Base-by-base conservation (phyloP, 2,888 invertebrate genomes). In the Lithophane leautieri region DNA sequence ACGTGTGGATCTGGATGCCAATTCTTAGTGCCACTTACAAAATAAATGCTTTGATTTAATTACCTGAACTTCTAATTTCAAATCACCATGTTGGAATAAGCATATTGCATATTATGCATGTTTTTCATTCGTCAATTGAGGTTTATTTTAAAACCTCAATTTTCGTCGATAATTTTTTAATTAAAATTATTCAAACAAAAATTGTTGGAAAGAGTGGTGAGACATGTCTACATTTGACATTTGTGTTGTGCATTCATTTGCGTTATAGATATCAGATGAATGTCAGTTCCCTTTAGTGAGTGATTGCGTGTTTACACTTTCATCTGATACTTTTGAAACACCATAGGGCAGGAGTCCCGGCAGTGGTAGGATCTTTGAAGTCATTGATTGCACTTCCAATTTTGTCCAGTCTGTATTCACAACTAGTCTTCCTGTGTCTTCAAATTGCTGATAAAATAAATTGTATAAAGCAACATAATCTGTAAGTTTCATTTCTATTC, bases 361-460 rank as follows among this genome's bases (percentile, higher is more conserved):
- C 62, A 63, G 47, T 63, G 9, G 2, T 44, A 54, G 34, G 66
- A 52, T 12, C 56, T 61, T 65, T 22, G 52, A 66, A 69, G 25
- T 52, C 19, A 71, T 58, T 44, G 63, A 77, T 44, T 70, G 79
- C 79, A 71, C 71, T 75, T 61, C 70, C 70, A 74, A 28, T 69
- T 63, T 61, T 56, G 61, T 58, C 42, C 66, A 82, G 60, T 75
- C 52, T 76, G 76, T 78, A 75, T 62, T 70, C 58, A 50, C 61
- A 58, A 74, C 72, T 82, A 76, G 76, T 82, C 82, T 82, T 82
- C 80, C 80, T 76, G 56, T 63, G 63, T 76, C 71, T 75, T 72
- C 40, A 62, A 80, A 79, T 63, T 66, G 71, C 69, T 70, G 62
- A 68, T 52, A 60, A 65, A 78, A 82, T 69, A 71, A 69, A 79